phyloP scores from a whole-genome alignment of 2,888 invertebrate genomes.

The Cheilosia soror region DNA sequence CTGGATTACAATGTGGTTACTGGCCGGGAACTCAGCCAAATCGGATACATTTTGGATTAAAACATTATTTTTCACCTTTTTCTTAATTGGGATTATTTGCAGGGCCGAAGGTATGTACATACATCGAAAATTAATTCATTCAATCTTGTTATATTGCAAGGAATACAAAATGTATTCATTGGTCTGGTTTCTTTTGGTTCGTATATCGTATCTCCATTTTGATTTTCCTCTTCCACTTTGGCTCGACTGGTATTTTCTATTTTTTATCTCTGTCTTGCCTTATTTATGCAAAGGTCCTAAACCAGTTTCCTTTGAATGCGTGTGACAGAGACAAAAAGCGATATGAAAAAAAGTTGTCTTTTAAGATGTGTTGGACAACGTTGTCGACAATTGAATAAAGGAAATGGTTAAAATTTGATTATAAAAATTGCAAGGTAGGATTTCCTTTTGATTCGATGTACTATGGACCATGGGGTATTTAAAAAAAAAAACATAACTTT shows the following conservation, averaged over 20 bases:
- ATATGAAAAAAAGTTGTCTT: conserved; percentile 31
- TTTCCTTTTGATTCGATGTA: neutral
- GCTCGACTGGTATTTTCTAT: conserved; percentile 49
- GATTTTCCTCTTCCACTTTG: conserved; percentile 52
- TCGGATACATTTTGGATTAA: conserved; percentile 82
- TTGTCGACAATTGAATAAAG: conserved; percentile 6
- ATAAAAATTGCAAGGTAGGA: neutral
- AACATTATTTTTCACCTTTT: conserved; percentile 72
- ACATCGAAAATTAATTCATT: conserved; percentile 3
- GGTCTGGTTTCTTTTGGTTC: conserved; percentile 1
- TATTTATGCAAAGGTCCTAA: conserved; percentile 60
- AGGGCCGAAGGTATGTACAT: conserved; percentile 70
- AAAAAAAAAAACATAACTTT: neutral
- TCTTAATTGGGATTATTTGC: conserved; percentile 74
- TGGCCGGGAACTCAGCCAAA: conserved; percentile 80
- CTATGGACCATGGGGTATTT: neutral
- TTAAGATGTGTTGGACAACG: conserved; percentile 6
- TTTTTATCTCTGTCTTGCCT: conserved; percentile 55
- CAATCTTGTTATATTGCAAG: neutral
- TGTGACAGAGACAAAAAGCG: conserved; percentile 53
- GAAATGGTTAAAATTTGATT: neutral
- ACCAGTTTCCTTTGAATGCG: conserved; percentile 69
- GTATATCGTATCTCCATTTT: conserved; percentile 71
- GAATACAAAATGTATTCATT: conserved; percentile 52
- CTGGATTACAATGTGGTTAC: conserved; percentile 81